Conservation (phyloP, 2,797 vertebrate species). For the Enteromius paludinosus region DNA sequence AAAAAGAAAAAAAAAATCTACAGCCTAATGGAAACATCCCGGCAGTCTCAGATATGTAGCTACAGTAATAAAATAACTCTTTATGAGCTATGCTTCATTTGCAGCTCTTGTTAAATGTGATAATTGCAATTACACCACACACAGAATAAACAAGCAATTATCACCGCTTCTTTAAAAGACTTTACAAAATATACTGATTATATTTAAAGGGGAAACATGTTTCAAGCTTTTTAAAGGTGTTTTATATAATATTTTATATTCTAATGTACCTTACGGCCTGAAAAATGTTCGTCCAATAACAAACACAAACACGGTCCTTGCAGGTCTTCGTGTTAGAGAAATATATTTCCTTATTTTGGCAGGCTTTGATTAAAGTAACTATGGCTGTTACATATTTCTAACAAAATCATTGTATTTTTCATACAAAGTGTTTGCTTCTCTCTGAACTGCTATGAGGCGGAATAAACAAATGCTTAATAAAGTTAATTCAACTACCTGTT, state of each 20-base stretch:
- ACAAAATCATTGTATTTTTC: neutral
- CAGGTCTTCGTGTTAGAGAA: neutral
- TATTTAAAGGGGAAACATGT: neutral
- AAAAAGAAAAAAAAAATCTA: constrained; percentile 24
- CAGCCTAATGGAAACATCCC: constrained; percentile 30
- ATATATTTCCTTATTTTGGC: neutral
- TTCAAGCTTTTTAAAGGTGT: neutral
- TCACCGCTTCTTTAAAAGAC: neutral
- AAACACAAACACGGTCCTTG: neutral
- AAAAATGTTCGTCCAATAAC: neutral
- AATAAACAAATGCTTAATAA: neutral
- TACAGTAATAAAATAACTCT: constrained; percentile 19
- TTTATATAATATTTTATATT: neutral
- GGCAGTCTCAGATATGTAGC: constrained; percentile 17
- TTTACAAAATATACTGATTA: neutral
- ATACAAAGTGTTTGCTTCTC: neutral
- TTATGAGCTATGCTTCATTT: constrained; percentile 6
- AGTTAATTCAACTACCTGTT: constrained; percentile 56
- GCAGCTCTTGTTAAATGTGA: constrained; percentile 9
- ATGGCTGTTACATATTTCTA: neutral
- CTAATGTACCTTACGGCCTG: neutral
- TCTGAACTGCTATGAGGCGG: neutral
- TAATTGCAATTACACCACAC: constrained; percentile 22
- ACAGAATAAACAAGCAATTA: constrained; percentile 33
- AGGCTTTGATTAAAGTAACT: neutral